Percentiles rank a stretch among this genome's conserved stretches.
phyloP scores from a whole-genome alignment of 1,140 invertebrate species.

The Hypothenemus hampei region DNA sequence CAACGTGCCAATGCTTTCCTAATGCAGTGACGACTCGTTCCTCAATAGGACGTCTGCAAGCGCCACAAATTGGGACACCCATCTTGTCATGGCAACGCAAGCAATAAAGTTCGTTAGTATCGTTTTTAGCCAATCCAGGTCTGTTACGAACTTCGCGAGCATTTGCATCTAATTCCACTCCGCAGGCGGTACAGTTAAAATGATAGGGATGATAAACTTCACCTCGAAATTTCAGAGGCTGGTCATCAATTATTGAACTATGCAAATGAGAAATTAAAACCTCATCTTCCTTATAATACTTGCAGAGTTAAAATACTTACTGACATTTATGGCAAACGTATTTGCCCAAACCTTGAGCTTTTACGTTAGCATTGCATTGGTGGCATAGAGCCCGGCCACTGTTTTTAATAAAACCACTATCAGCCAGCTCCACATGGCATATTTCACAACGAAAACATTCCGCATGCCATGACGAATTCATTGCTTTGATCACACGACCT shows the following conservation, averaged over 20 bases:
- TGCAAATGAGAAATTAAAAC: conserved; percentile 39
- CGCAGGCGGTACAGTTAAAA: conserved; percentile 94
- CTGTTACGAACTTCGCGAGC: conserved; percentile 91
- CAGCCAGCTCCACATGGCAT: conserved; percentile 86
- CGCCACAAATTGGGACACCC: conserved; percentile 96
- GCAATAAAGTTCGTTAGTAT: conserved; percentile 95
- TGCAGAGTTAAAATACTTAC: conserved; percentile 54
- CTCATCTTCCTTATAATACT: neutral
- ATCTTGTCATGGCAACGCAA: conserved; percentile 98
- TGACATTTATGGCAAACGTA: conserved; percentile 99
- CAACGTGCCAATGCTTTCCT: conserved; percentile 99
- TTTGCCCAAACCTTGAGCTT: conserved; percentile 91
- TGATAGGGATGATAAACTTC: conserved; percentile 99
- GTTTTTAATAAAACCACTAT: conserved; percentile 96
- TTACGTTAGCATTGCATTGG: conserved; percentile 93
- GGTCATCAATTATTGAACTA: conserved; percentile 93
- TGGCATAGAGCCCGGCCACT: conserved; percentile 91
- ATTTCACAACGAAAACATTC: conserved; percentile 95
- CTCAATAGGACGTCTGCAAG: conserved; percentile 93
- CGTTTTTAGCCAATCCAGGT: conserved; percentile 84
- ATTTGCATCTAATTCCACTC: conserved; percentile 80
- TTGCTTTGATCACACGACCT: conserved; percentile 88
- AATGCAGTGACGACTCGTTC: conserved; percentile 94
- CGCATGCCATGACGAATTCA: conserved; percentile 99
- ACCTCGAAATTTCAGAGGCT: conserved; percentile 90